Evolutionary conservation across 2,888 invertebrate species (phyloP), one percentile per base, ranked within the genome.

Genomic region (Quadroppia sp.): DNA sequence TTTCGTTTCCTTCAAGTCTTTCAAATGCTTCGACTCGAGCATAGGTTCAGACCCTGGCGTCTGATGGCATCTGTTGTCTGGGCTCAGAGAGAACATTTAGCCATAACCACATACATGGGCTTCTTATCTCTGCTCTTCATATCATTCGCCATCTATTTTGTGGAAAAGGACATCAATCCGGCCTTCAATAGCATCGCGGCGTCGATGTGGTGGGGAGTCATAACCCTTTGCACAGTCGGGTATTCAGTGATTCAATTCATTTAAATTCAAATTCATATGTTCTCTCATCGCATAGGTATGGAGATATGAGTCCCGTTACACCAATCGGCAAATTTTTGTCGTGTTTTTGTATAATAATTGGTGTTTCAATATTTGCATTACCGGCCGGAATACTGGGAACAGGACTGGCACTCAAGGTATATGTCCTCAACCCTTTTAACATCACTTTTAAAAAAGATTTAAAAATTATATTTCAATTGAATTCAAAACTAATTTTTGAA

Each of bases 261-360:
- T 61, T 61, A 25, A 59, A 28, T 32, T 3, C 17, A 25, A 50
- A 50, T n/a, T 20, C 17, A 36, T 36, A 9, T 36, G 9, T 36
- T 36, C 6, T 9, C 32, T 59, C 30, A 25, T 56, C n/a, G n/a
- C n/a, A 23, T 50, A 69, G 74, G n/a, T 74, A 74, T 42, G 74
- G 74, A 53, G 74, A 74, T n/a, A 74, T 74, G 53, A 50, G 28
- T 42, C 74, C 74, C n/a, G 73, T 40, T 20, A 75, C 75, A 1
- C 53, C 70, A 23, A 32, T 70, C 11, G 74, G 74, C 15, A 69
- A 61, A 56, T 40, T 59, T 17, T 32, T 70, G n/a, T 48, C 61
- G 6, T 48, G 56, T n/a, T 28, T 70, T 23, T 50, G 48, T 36
- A 48, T 61, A 1, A 30, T 74, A 17, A 36, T 70, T 9, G 70